phyloP scores from a whole-genome alignment of 2,113 vertebrate genomes.

The Syrrhaptes paradoxus region DNA sequence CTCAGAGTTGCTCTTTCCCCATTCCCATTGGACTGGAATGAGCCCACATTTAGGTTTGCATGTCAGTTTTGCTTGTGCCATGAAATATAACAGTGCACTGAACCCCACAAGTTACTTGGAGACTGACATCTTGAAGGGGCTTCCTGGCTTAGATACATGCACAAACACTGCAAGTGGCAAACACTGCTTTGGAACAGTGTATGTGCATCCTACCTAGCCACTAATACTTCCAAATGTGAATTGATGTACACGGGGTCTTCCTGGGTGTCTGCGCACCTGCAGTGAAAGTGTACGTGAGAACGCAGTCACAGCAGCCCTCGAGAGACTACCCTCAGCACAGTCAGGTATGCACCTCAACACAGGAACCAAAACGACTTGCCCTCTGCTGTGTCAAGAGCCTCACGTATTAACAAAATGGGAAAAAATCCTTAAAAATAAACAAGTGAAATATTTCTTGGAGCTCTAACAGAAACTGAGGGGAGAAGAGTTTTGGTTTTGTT shows the following conservation, averaged over 20 bases:
- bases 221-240: not conserved
- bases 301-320: rapidly evolving
- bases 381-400: not conserved
- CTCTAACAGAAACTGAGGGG: not conserved
- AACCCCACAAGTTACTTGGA: not conserved
- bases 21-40: not conserved
- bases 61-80: not conserved
- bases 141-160: not conserved
- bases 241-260: not conserved
- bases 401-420: not conserved
- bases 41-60: not conserved
- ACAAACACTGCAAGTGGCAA: rapidly evolving
- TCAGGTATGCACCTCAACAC: not conserved
- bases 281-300: not conserved
- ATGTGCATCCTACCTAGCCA: not conserved
- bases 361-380: not conserved
- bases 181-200: not conserved
- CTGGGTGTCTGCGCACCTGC: not conserved
- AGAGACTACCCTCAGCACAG: not conserved
- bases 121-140: rapidly evolving
- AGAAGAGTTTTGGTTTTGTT: not conserved
- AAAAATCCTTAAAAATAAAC: not conserved
- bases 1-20: not conserved
- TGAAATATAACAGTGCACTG: rapidly evolving
- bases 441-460: not conserved